phyloP scores from a whole-genome alignment of 2,888 invertebrate genomes.

The Parelbella ahira region DNA sequence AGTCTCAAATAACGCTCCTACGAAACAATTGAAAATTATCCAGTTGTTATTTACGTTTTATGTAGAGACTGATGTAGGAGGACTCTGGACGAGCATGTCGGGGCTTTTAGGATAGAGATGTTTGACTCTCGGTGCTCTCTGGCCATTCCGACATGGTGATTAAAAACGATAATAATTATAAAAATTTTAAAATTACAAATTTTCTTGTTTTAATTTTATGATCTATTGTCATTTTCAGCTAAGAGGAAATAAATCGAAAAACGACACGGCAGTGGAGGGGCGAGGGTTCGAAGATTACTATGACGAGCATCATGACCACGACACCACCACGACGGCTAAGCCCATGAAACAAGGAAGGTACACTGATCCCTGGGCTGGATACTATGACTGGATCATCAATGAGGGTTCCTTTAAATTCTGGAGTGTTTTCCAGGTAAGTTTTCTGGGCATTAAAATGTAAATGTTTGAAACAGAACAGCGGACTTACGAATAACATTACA shows the following conservation, averaged over 20 bases:
- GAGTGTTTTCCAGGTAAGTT: conserved; percentile 91
- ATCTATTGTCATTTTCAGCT: conserved; percentile 38
- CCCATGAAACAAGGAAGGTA: conserved; percentile 81
- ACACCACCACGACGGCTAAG: conserved; percentile 61
- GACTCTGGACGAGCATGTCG: too few species aligned
- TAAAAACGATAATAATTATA: not conserved
- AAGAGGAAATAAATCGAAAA: conserved; percentile 37
- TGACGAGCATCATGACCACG: conserved; percentile 62
- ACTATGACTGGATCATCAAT: conserved; percentile 93
- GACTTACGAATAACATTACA: too few species aligned
- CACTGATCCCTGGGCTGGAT: conserved; percentile 88
- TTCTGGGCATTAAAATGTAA: too few species aligned
- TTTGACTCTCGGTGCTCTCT: too few species aligned
- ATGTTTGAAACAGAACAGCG: too few species aligned
- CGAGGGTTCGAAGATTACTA: conserved; percentile 72
- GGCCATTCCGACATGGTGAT: too few species aligned
- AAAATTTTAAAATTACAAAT: not conserved
- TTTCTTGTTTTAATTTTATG: too few species aligned
- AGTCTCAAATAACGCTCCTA: too few species aligned
- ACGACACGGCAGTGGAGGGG: conserved; percentile 42
- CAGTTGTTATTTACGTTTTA: too few species aligned
- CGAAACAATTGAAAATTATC: too few species aligned
- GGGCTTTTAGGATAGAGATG: too few species aligned
- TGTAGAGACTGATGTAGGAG: too few species aligned
- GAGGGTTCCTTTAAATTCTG: conserved; percentile 94